A percentile compares a stretch with the other conserved stretches of the same genome.
phyloP scores from a whole-genome alignment of 2,113 vertebrate species.

The Paradisaea rubra region DNA sequence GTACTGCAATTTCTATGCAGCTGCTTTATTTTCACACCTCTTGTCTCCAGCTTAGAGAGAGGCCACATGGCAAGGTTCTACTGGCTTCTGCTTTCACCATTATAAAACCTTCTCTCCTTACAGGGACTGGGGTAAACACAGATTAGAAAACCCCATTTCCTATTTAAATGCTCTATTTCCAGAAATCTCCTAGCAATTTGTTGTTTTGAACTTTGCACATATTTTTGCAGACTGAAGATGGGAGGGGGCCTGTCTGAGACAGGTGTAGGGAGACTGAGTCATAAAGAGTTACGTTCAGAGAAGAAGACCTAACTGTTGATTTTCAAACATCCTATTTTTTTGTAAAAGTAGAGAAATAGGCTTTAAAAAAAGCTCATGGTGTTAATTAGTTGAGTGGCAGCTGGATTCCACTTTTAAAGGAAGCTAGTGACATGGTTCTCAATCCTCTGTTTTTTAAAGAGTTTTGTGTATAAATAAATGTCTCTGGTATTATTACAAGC shows the following conservation, averaged over 20 bases:
- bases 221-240: not conserved
- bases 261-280: not conserved
- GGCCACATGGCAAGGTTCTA: not conserved
- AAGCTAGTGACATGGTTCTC: not conserved
- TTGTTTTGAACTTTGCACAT: not conserved
- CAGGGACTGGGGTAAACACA: not conserved
- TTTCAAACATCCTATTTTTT: not conserved
- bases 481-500: not conserved
- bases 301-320: not conserved
- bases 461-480: not conserved
- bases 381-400: not conserved
- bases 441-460: not conserved
- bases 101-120: not conserved
- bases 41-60: not conserved
- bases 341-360: not conserved
- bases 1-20: not conserved
- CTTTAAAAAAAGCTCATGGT: fast-evolving
- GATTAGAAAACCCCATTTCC: not conserved
- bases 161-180: not conserved
- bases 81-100: not conserved
- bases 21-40: not conserved
- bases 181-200: not conserved
- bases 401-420: not conserved
- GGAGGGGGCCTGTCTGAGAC: not conserved
- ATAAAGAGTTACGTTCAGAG: not conserved